A percentile compares a stretch with the other conserved stretches of the same genome.
phyloP scores from a whole-genome alignment of 2,113 vertebrate species.

The Embiotoca jacksoni region DNA sequence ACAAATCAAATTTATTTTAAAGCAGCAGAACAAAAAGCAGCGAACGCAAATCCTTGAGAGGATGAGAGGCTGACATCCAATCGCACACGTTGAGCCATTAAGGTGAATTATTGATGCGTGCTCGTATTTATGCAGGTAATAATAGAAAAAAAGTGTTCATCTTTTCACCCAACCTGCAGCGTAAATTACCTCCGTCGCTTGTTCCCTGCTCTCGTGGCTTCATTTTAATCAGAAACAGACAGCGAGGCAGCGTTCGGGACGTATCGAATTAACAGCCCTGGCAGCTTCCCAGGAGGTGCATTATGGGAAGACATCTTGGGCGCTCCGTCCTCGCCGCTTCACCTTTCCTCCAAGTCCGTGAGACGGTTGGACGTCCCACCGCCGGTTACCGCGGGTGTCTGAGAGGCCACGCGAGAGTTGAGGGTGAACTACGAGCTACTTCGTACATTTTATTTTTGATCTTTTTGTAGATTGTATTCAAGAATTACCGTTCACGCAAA shows the following conservation, averaged over 20 bases:
- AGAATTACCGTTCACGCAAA: neutral
- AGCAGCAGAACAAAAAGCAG: conserved; percentile 32
- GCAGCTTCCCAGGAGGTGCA: conserved; percentile 58
- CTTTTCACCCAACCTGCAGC: conserved; percentile 47
- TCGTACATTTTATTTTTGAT: neutral
- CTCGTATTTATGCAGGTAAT: conserved; percentile 55
- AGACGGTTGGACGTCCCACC: neutral
- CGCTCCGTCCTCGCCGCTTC: neutral
- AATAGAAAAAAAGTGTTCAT: conserved; percentile 58
- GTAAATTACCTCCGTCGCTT: conserved; percentile 30
- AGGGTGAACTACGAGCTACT: neutral
- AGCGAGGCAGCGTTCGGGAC: neutral
- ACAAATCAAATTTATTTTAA: conserved; percentile 26
- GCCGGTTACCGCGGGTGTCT: neutral
- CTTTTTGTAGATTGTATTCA: neutral
- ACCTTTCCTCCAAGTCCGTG: conserved; percentile 26
- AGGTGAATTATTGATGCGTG: conserved; percentile 58
- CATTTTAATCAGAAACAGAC: conserved; percentile 57
- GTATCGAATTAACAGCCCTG: conserved; percentile 45
- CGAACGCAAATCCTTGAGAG: conserved; percentile 38
- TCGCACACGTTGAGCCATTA: conserved; percentile 51
- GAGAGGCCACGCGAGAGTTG: neutral
- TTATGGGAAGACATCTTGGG: conserved; percentile 48
- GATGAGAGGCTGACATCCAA: conserved; percentile 45
- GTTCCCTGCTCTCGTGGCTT: conserved; percentile 26